Conservation (phyloP, 2,113 vertebrate species). For the Campylomormyrus numenius region DNA sequence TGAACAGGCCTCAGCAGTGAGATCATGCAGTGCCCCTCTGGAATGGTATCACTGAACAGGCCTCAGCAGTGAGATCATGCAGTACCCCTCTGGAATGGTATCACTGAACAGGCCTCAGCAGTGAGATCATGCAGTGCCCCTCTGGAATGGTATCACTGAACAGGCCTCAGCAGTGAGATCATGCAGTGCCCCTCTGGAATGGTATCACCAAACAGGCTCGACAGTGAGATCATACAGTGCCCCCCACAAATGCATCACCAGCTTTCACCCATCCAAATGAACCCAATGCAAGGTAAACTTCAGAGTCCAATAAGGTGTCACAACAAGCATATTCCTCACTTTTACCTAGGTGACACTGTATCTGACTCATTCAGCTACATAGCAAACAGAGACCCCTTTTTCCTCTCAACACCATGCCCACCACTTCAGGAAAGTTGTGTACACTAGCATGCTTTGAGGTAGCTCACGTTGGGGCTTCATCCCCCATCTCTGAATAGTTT, state of each 20-base stretch:
- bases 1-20: neutral
- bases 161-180: too few relatives aligned
- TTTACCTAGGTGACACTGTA: neutral
- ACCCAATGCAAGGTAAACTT: too few relatives aligned
- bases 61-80: neutral
- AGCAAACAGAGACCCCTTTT: neutral
- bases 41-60: neutral
- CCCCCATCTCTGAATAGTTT: neutral
- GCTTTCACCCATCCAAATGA: too few relatives aligned
- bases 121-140: neutral
- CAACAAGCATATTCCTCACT: too few relatives aligned
- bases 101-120: neutral
- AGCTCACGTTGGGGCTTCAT: neutral
- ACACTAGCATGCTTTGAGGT: neutral
- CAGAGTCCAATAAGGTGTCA: too few relatives aligned
- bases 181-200: neutral
- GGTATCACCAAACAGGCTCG: neutral
- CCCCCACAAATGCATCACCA: too few relatives aligned
- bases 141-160: neutral
- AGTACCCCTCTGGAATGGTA: neutral
- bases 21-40: neutral
- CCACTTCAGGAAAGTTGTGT: neutral
- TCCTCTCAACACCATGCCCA: neutral
- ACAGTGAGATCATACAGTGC: neutral
- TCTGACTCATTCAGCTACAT: neutral